Evolutionary conservation across 2,888 invertebrate genomes (phyloP), one percentile per base, ranked within the genome.

Genomic region (Drosophila suboccidentalis): DNA sequence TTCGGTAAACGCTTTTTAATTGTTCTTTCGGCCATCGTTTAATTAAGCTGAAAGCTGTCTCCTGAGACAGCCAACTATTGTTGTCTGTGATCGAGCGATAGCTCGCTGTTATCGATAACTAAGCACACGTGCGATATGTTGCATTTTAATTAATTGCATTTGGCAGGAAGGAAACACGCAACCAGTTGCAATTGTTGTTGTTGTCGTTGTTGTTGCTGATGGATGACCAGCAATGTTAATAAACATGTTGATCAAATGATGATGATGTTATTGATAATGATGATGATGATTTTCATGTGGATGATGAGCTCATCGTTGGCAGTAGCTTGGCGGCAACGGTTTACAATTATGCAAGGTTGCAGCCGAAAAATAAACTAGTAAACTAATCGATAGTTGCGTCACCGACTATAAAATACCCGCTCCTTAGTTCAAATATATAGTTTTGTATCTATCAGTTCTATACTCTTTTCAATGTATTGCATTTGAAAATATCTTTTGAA

Each of bases 1-100:
- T 57, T 63, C 80, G 83, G 62, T 90, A 90, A 89, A 85, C 66
- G 82, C 59, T 87, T 80, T 86, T 86, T 87, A 89, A 81, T 88
- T 83, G 84, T 71, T 82, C 47, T 34, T 50, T 13, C 44, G 64
- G 74, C 71, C 75, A 75, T 64, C 75, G 69, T 87, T 86, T 75
- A 82, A 85, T 89, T 87, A 89, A 87, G 69, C 73, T 89, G 73
- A 84, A 75, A 84, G 84, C 61, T 72, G 29, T 32, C 32, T 36
- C 10, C 13, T 4, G 22, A 10, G 38, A 38, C 38, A 38, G 4
- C 10, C 8, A 26, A 26, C 26, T 6, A 26, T 26, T 26, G 26
- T 26, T 1, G 29, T 26, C 26, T 26, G 29, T 8, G 29, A 8
- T 38, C 6, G 6, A n/a, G 19, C 50, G 66, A 63, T 43, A 49